Conservation (phyloP, 2,113 vertebrate species). For the Todiramphus chloris region DNA sequence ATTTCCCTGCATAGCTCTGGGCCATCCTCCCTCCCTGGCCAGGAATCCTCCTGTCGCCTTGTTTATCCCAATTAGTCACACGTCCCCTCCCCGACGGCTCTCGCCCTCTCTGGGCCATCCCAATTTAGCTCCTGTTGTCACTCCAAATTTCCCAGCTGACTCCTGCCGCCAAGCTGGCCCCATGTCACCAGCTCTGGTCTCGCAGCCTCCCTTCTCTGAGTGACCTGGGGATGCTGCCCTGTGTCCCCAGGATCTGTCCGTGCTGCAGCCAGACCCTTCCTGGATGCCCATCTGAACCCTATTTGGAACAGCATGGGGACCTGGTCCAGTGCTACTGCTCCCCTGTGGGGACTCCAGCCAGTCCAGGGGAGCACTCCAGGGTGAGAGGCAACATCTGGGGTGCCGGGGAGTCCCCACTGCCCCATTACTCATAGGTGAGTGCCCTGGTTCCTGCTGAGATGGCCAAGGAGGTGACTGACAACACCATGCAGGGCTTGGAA, state of each 20-base stretch:
- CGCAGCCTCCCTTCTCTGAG: neutral
- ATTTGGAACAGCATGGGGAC: fast-evolving
- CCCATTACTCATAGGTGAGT: fast-evolving
- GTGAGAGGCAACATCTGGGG: neutral
- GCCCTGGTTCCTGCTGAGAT: fast-evolving
- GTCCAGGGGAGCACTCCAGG: neutral
- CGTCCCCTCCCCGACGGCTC: neutral
- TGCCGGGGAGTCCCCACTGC: neutral
- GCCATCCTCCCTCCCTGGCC: conserved; percentile 22
- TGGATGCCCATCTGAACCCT: neutral
- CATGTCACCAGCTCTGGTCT: neutral
- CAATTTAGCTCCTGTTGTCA: conserved; percentile 62
- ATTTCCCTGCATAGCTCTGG: neutral
- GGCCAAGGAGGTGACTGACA: neutral
- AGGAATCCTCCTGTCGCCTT: conserved; percentile 36
- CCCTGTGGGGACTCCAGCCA: neutral
- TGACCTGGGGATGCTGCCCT: neutral
- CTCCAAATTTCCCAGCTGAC: neutral
- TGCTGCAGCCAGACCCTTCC: fast-evolving
- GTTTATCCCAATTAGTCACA: conserved; percentile 45
- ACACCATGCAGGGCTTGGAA: neutral
- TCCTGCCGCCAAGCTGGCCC: neutral
- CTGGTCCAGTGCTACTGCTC: neutral
- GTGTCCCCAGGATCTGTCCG: fast-evolving
- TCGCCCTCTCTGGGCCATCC: neutral